Evolutionary conservation across 2,113 vertebrate genomes (phyloP).

Genomic region (Hydrochoerus hydrochaeris): DNA sequence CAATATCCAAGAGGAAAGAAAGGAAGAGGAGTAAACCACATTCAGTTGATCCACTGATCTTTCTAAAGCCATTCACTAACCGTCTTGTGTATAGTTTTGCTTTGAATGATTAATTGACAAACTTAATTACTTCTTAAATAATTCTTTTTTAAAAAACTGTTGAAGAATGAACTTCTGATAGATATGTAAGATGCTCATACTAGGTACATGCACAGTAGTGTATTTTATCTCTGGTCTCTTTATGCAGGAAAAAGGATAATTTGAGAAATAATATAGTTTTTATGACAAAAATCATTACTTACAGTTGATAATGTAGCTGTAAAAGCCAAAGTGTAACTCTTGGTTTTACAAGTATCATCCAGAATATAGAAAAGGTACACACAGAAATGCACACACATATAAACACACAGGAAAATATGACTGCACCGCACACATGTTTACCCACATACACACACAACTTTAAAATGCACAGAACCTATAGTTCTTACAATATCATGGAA

Average conservation of each 20-base stretch:
- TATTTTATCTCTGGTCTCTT: neutral
- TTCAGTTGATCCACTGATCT: neutral
- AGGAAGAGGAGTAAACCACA: neutral
- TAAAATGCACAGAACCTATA: neutral
- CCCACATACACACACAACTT: neutral
- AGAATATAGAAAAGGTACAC: neutral
- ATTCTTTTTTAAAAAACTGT: neutral
- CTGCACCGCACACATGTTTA: accelerated
- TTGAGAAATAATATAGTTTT: neutral
- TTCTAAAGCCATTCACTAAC: neutral
- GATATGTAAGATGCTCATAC: neutral
- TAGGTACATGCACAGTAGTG: neutral
- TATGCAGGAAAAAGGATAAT: neutral
- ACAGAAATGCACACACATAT: neutral
- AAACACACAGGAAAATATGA: neutral
- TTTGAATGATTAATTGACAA: conserved; percentile 28
- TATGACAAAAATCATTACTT: neutral
- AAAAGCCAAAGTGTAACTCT: neutral
- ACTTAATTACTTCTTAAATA: neutral
- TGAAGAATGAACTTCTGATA: neutral
- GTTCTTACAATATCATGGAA: neutral
- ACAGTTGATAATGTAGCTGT: neutral
- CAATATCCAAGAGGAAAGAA: neutral
- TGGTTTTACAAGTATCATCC: neutral
- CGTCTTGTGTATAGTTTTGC: neutral